Base-by-base conservation (phyloP, 2,797 vertebrate genomes). In the Hypotaenidia okinawae region DNA sequence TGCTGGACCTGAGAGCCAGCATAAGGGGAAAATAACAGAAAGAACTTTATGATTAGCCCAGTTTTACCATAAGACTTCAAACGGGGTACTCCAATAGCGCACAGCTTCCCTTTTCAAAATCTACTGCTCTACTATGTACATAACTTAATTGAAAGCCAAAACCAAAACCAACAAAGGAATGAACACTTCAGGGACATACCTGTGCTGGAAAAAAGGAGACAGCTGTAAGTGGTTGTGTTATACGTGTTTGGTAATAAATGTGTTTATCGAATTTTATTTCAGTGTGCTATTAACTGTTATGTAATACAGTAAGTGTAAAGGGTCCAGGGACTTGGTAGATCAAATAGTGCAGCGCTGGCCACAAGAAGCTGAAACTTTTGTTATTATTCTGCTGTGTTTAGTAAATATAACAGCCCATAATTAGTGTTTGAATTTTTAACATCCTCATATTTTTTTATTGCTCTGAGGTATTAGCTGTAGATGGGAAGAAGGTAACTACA, bases 401-500 rank as follows among this genome's bases (percentile, higher is more conserved):
- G 94, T 95, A 97, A 97, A 96, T 94, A 97, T 94, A 97, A 94
- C 94, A 97, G 91, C 83, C 84, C 90, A 92, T 95, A 94, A 96
- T 96, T 95, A 96, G 90, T 74, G 69, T 84, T 95, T 97, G 81
- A 93, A 91, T 94, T 96, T 97, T 97, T 97, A 97, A 98, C 97
- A 97, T 97, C 94, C 94, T 97, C 64, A 63, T 62, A 93, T 97
- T 97, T 97, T 97, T 93, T 96, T 93, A 90, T 96, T 95, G 94
- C 96, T 97, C 93, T 72, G 95, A 97, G 96, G 94, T 97, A 97
- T 97, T 97, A 95, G 78, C 84, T 96, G 74, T 92, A 96, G 94
- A 95, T 95, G 96, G 96, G 97, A 96, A 97, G 96, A 96, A 97
- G 96, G 96, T 98, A 97, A 94, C 97, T 93, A 94, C 80, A 97